Conservation (phyloP, 2,797 vertebrate species). For the Enteromius unitaeniatus region DNA sequence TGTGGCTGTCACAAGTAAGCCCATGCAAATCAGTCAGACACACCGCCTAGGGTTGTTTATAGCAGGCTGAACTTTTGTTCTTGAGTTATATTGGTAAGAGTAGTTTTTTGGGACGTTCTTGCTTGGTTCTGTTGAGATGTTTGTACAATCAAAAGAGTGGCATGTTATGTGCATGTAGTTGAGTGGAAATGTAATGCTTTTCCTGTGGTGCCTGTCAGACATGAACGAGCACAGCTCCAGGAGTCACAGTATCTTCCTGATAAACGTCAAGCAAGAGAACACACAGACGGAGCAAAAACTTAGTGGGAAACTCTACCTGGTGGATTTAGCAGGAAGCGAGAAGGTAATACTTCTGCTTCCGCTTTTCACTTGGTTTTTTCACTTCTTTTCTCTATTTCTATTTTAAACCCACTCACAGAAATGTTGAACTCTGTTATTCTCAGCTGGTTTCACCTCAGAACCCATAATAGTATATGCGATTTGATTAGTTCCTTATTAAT, state of each 20-base stretch:
- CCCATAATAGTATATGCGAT: conserved; percentile 85
- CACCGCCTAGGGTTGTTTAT: not conserved
- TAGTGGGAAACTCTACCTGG: conserved; percentile 86
- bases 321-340: conserved; percentile 87
- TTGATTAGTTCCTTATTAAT: conserved; percentile 82
- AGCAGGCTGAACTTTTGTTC: not conserved
- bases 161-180: conserved; percentile 6
- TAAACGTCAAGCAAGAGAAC: conserved; percentile 97
- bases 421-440: not conserved
- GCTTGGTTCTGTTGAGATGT: not conserved
- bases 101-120: not conserved
- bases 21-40: conserved; percentile 20
- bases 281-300: conserved; percentile 87
- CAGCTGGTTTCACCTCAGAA: not conserved
- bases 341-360: conserved; percentile 69
- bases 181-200: not conserved
- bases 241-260: conserved; percentile 98
- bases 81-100: not conserved
- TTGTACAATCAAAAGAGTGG: not conserved
- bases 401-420: conserved; percentile 66
- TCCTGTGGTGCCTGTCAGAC: conserved; percentile 64
- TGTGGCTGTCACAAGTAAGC: conserved; percentile 95
- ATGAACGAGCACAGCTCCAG: conserved; percentile 99
- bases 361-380: conserved; percentile 1
- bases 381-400: not conserved